A percentile compares a stretch with the other conserved stretches of the same genome.
phyloP scores from a whole-genome alignment of 2,888 invertebrate species.

The Epirrhoe alternata region DNA sequence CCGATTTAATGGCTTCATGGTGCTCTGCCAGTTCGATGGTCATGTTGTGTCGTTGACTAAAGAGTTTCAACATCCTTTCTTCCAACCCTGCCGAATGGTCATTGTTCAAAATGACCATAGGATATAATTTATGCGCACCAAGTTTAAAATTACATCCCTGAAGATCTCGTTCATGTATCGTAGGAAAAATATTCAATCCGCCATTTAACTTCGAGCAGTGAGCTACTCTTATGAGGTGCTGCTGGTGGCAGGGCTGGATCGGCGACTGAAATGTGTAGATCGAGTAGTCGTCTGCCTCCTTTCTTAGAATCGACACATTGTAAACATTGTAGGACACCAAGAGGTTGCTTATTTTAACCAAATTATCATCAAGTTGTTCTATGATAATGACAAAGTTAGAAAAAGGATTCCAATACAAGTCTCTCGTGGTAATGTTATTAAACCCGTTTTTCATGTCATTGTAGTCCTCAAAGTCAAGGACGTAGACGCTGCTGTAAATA shows the following conservation, averaged over 20 bases:
- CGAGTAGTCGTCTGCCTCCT: slow-evolving; percentile 20
- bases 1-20: slow-evolving; percentile 40
- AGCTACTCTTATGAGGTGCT: slow-evolving; percentile 10
- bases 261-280: slow-evolving; percentile 36
- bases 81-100: slow-evolving; percentile 39
- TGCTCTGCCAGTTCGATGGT: slow-evolving; percentile 44
- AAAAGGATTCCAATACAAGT: slow-evolving; percentile 52
- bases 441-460: slow-evolving; percentile 47
- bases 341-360: slow-evolving; percentile 42
- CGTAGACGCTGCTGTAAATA: slow-evolving; percentile 44
- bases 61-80: slow-evolving; percentile 44
- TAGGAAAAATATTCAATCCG: slow-evolving; percentile 16
- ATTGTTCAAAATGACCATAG: slow-evolving; percentile 45
- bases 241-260: slow-evolving; percentile 29
- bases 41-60: slow-evolving; percentile 44
- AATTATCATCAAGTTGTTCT: slow-evolving; percentile 34
- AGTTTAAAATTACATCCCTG: slow-evolving; percentile 46
- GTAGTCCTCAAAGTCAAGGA: slow-evolving; percentile 46
- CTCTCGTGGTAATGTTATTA: slow-evolving; percentile 34
- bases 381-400: slow-evolving; percentile 55
- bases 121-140: slow-evolving; percentile 47
- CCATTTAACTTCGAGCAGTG: slow-evolving; percentile 16
- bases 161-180: background rate
- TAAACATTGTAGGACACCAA: slow-evolving; percentile 47
- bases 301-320: slow-evolving; percentile 36